Evolutionary conservation across 2,797 vertebrate species (phyloP), one percentile per base, ranked within the genome.

Genomic region (Gephyroberyx darwinii): DNA sequence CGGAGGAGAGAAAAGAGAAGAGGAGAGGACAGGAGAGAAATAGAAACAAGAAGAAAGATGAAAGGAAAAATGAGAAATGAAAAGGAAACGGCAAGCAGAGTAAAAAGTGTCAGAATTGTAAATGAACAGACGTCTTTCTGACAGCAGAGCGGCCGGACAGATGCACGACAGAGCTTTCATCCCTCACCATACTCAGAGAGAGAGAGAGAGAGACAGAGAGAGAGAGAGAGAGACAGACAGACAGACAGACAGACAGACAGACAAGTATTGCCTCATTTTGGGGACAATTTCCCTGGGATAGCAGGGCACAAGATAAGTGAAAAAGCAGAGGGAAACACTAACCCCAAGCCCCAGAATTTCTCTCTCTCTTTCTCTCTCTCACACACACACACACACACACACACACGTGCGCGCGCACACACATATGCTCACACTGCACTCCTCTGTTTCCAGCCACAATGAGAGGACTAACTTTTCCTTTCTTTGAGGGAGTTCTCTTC

Each of bases 81-180:
- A 48, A 55, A 47, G 26, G 56, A 63, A 33, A 57, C 22, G 35
- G 57, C 30, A 47, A 54, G 52, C 19, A 80, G 82, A 84, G 81
- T 2, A 56, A 75, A 84, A 86, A 85, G 86, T 81, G 88, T 90
- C 77, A 90, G 89, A 83, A 90, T 92, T 85, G 87, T 86, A 91
- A 93, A 94, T 88, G 89, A 92, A 88, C 54, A 70, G 75, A 79
- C 65, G 84, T 86, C 84, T 86, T 75, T 89, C 79, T 83, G 81
- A 85, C 84, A 69, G 75, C 30, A 14, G 69, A 78, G 77, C 58
- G 35, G 43, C 69, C 35, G 83, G 85, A 90, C 86, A 74, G 84
- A 87, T 86, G 74, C 71, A 65, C 80, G 83, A 82, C 62, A 76
- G 64, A 71, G 80, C 92, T 91, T 92, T 93, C 86, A 93, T 91